Percentiles rank a stretch among this genome's conserved stretches.
These are phyloP conservation scores for Trichoplusia ni DNA, from an alignment of 1,140 invertebrate species.

Conservation along the genomic window DNA sequence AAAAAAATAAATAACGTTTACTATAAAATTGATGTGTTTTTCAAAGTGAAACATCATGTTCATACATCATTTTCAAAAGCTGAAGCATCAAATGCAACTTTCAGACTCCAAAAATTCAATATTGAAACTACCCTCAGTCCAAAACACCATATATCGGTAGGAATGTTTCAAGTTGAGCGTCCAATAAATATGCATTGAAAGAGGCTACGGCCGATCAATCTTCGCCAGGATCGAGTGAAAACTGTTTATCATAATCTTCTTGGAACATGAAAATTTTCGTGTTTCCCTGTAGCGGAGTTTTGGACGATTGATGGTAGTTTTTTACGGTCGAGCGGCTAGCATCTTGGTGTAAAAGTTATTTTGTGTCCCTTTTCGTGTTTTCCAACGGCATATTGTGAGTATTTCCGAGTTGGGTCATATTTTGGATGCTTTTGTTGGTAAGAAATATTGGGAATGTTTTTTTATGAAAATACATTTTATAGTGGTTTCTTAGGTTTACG, in stretches of 20 bases:
- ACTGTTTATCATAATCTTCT: slow-evolving; percentile 35
- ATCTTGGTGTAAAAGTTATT: slow-evolving; percentile 7
- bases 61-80: too few species aligned
- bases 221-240: slow-evolving; percentile 28
- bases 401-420: too few species aligned
- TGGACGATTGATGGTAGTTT: slow-evolving; percentile 12
- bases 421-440: too few species aligned
- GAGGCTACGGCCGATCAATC: slow-evolving; percentile 27
- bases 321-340: neutral
- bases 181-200: slow-evolving; percentile 37
- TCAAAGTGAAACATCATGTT: too few species aligned
- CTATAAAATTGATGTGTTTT: too few species aligned
- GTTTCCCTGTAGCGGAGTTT: slow-evolving; percentile 15
- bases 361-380: neutral
- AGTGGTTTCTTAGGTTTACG: too few species aligned
- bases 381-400: too few species aligned
- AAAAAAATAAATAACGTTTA: too few species aligned
- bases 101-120: neutral
- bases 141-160: neutral
- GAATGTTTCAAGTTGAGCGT: slow-evolving; percentile 30
- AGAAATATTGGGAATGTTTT: too few species aligned
- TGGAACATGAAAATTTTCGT: slow-evolving; percentile 28
- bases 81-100: too few species aligned
- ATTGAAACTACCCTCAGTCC: neutral
- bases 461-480: too few species aligned